phyloP scores from a whole-genome alignment of 2,797 vertebrate species.

The Gastrophryne carolinensis region DNA sequence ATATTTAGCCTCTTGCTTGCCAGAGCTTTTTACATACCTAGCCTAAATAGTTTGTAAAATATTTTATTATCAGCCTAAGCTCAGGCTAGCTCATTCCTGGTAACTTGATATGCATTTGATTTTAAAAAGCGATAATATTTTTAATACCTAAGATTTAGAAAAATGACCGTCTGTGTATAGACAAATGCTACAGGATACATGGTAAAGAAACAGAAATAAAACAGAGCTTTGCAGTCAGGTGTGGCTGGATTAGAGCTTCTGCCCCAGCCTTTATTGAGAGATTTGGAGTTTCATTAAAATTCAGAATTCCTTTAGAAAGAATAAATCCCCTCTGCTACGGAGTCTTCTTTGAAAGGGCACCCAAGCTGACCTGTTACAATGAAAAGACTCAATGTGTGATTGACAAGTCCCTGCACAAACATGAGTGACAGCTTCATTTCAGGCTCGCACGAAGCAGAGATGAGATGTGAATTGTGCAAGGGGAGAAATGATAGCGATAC shows the following conservation, averaged over 20 bases:
- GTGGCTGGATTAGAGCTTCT: slow-evolving; percentile 72
- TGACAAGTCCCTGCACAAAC: slow-evolving; percentile 77
- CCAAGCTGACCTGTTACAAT: slow-evolving; percentile 81
- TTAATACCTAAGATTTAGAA: slow-evolving; percentile 56
- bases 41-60: too few relatives aligned
- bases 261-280: slow-evolving; percentile 76
- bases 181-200: slow-evolving; percentile 68
- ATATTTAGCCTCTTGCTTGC: too few relatives aligned
- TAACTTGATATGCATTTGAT: neutral
- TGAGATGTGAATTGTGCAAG: slow-evolving; percentile 69
- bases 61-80: neutral
- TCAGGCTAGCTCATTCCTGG: neutral
- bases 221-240: slow-evolving; percentile 73
- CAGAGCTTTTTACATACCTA: too few relatives aligned
- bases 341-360: slow-evolving; percentile 78
- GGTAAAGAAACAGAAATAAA: slow-evolving; percentile 59
- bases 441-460: slow-evolving; percentile 68
- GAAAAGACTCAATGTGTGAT: slow-evolving; percentile 78
- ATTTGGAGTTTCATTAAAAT: slow-evolving; percentile 83
- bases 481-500: slow-evolving; percentile 65
- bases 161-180: slow-evolving; percentile 61
- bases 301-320: slow-evolving; percentile 76
- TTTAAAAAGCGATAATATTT: slow-evolving; percentile 18
- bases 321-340: slow-evolving; percentile 65
- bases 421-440: slow-evolving; percentile 86